These are phyloP conservation scores for Idaea biselata DNA, from an alignment of 2,888 invertebrate species.

Conservation along the genomic window DNA sequence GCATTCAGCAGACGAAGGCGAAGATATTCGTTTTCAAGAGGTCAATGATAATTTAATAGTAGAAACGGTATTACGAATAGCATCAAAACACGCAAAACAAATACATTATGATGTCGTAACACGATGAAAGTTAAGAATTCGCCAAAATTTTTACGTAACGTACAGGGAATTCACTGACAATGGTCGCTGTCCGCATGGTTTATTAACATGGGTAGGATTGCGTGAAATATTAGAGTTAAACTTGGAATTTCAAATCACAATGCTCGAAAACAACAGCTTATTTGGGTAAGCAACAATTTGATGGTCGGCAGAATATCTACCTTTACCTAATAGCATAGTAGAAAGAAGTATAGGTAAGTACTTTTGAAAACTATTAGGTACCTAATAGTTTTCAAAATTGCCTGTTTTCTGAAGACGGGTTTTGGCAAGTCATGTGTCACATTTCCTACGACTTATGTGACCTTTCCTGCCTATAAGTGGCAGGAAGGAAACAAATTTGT, in stretches of 20 bases:
- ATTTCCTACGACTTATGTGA: too few relatives aligned
- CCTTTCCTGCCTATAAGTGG: too few relatives aligned
- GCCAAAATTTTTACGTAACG: conserved; percentile 45
- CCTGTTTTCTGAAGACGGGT: too few relatives aligned
- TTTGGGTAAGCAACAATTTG: conserved; percentile 1
- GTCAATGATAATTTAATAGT: background rate
- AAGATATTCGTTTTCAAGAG: background rate
- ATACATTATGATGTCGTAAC: conserved; percentile 42
- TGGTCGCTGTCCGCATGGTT: conserved; percentile 34
- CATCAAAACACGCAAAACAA: conserved; percentile 37
- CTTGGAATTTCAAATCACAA: conserved; percentile 18
- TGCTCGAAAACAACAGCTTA: background rate
- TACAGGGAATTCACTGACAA: conserved; percentile 34
- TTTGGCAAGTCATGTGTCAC: too few relatives aligned
- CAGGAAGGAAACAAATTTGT: too few relatives aligned
- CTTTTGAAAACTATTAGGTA: too few relatives aligned
- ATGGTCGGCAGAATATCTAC: background rate
- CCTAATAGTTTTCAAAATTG: too few relatives aligned
- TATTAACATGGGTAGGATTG: conserved; percentile 32
- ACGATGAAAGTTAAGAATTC: conserved; percentile 55
- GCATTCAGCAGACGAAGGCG: background rate
- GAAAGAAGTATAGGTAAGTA: too few relatives aligned
- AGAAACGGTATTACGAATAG: conserved; percentile 7
- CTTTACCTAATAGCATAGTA: background rate
- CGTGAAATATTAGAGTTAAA: conserved; percentile 28